These are phyloP conservation scores for Heliconius ethilla DNA, from an alignment of 2,888 invertebrate species.

Conservation along the genomic window DNA sequence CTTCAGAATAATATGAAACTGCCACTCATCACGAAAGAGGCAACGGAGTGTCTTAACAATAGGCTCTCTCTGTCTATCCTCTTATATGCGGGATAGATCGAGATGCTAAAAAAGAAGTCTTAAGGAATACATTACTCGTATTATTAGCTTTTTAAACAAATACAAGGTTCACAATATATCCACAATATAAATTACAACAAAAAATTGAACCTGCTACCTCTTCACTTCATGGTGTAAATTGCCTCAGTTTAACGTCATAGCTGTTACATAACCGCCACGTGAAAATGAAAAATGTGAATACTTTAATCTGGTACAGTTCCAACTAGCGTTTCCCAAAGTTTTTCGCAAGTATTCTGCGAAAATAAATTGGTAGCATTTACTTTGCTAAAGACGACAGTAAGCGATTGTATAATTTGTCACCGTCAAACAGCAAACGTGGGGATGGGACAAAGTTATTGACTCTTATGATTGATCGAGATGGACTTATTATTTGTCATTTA, in stretches of 20 bases:
- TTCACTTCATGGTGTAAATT: neutral
- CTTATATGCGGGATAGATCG: no score
- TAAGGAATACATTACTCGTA: no score
- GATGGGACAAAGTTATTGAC: slow-evolving; percentile 37
- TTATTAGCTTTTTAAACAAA: neutral
- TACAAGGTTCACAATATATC: no score
- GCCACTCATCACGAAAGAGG: no score
- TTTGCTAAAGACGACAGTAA: slow-evolving; percentile 43
- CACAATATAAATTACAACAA: neutral
- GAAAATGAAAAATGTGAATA: slow-evolving; percentile 17
- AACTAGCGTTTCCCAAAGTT: slow-evolving; percentile 13
- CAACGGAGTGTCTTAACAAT: no score
- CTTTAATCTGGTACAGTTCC: slow-evolving; percentile 23
- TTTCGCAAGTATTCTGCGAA: slow-evolving; percentile 10
- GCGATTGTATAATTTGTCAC: slow-evolving; percentile 44
- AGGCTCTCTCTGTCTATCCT: no score
- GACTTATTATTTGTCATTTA: slow-evolving; percentile 32
- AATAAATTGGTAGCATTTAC: slow-evolving; percentile 37
- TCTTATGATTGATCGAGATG: slow-evolving; percentile 39
- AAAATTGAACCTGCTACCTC: neutral
- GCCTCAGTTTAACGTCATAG: neutral
- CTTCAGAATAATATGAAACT: no score
- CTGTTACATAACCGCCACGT: slow-evolving; percentile 4
- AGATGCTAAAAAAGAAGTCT: no score
- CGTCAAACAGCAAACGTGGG: slow-evolving; percentile 37